Evolutionary conservation across 2,797 vertebrate species (phyloP), one percentile per base, ranked within the genome.

Genomic region (Rhinichthys osculus): DNA sequence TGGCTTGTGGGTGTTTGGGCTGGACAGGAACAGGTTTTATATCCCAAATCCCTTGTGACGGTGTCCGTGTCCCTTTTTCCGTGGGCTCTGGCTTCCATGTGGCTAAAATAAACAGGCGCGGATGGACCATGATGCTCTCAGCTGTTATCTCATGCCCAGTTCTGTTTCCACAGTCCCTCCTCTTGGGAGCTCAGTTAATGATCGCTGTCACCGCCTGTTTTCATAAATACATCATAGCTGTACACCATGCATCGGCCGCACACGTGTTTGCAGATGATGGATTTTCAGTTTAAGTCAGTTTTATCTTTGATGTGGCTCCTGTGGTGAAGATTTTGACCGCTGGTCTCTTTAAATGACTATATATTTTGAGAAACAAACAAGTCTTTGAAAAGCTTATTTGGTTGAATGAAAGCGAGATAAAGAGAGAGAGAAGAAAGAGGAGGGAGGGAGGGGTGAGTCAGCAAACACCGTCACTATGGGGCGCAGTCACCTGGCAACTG

Each of bases 401-500:
- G 4, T 17, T 44, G 72, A 86, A 50, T 47, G 85, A 6, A 40
- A 62, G 47, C 2, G n/a, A 79, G 69, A 44, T n/a, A 76, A 54
- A 78, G 78, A 35, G 84, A 84, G 84, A 52, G 76, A 54, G 83
- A 89, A 44, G 82, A 71, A 35, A 69, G 27, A 59, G 38, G 81
- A 54, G 83, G 78, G 47, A 50, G 47, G 62, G 82, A 16, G 82
- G 86, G 13, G 86, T 57, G 73, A 87, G 77, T 73, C 69, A 86
- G 70, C 38, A 71, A 84, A 47, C 71, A 57, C 84, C 59, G 57
- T 35, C 71, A 87, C 91, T 89, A 88, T 2, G 86, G 92, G 93
- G 92, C 92, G 86, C 86, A 27, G 92, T 93, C 91, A 93, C 94
- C 92, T 93, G 93, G 94, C 95, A 96, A 96, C 96, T 90, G 59